These are phyloP conservation scores for Phalacrocorax aristotelis DNA, from an alignment of 2,113 vertebrate genomes.

Conservation along the genomic window DNA sequence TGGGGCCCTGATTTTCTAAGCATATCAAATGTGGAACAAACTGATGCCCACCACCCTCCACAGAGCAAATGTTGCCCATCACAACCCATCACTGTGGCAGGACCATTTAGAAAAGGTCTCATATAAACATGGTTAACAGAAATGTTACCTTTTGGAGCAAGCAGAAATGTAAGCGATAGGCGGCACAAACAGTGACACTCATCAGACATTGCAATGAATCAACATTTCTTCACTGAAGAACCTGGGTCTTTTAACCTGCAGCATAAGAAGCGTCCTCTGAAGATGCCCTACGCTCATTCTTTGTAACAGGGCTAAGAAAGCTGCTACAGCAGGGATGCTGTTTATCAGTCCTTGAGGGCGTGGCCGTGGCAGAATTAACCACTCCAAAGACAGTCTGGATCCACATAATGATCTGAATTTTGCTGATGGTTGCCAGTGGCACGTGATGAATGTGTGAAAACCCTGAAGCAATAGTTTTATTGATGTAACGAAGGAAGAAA, in stretches of 20 bases:
- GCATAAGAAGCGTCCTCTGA: not conserved
- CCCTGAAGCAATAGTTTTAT: not conserved
- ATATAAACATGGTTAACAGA: fast-evolving
- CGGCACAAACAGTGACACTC: not conserved
- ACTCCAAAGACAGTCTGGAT: not conserved
- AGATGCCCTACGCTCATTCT: not conserved
- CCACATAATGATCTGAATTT: not conserved
- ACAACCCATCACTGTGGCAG: fast-evolving
- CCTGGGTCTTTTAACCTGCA: not conserved
- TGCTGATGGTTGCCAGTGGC: not conserved
- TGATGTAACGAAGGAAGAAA: not conserved
- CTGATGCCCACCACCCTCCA: not conserved
- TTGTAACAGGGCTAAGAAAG: not conserved
- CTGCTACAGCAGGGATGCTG: not conserved
- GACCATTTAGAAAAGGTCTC: not conserved
- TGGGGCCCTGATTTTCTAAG: not conserved
- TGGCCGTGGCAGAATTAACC: not conserved
- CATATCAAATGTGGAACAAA: not conserved
- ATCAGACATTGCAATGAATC: not conserved
- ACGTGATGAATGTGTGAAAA: not conserved
- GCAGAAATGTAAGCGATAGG: fast-evolving
- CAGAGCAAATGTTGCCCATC: not conserved
- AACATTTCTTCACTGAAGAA: not conserved
- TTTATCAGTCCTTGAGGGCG: not conserved
- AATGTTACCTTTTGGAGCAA: not conserved